Evolutionary conservation across 2,888 invertebrate species (phyloP).

Genomic region (Cataglyphis albicans): DNA sequence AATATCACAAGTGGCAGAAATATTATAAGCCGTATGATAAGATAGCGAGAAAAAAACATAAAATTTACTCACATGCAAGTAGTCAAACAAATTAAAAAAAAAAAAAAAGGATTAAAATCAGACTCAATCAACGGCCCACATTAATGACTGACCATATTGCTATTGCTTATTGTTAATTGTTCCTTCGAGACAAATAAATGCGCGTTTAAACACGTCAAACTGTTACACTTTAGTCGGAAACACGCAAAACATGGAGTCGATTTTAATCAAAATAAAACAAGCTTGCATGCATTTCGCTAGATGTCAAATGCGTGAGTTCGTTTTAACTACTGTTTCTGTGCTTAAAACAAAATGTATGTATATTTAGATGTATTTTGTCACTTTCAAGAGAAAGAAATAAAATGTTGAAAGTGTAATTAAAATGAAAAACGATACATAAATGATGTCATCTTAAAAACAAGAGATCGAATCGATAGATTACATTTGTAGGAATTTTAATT

Average conservation of each 20-base stretch:
- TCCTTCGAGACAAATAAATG: neutral
- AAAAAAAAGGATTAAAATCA: neutral
- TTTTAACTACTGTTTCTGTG: neutral
- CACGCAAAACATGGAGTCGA: too few species aligned
- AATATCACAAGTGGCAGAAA: neutral
- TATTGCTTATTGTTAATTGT: neutral
- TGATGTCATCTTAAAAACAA: conserved; percentile 4
- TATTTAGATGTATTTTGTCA: neutral
- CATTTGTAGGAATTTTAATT: neutral
- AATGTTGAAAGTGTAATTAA: neutral
- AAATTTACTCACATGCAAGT: conserved; percentile 58
- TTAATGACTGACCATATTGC: conserved; percentile 48
- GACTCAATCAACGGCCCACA: neutral
- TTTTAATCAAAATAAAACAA: conserved; percentile 16
- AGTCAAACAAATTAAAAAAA: conserved; percentile 20
- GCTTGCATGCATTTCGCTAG: neutral
- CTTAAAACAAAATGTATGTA: neutral
- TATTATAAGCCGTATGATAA: neutral
- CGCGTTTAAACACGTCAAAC: neutral
- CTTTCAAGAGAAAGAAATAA: neutral
- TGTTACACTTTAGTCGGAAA: neutral
- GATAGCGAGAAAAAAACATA: neutral
- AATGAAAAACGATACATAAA: neutral
- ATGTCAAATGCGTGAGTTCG: conserved; percentile 5
- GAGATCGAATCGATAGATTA: neutral